Evolutionary conservation across 2,888 invertebrate genomes (phyloP), one percentile per base, ranked within the genome.

Genomic region (Torymus texanus): DNA sequence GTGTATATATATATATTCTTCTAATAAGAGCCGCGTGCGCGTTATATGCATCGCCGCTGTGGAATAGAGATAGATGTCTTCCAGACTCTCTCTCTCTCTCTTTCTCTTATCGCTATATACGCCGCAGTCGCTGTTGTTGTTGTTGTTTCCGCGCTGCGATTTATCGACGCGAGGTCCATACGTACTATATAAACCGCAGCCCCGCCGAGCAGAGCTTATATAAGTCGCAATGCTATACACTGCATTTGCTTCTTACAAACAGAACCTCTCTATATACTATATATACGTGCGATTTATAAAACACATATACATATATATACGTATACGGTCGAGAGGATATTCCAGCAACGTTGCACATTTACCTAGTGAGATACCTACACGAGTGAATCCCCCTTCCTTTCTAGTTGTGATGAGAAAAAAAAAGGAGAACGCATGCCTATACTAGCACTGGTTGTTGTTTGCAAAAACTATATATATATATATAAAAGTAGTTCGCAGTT

Each of bases 11-110:
- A 21, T 21, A 41, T 41, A 41, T 8, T 1, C 10, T 24, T 73
- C 63, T 73, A 56, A 73, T 73, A 56, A 63, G 58, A 55, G 24
- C 24, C 63, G 8, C 41, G 41, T 8, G 21, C 2, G 21, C 21
- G 16, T 76, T 63, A 29, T 55, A 11, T 41, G 11, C 14, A 41
- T 29, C 41, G 41, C 41, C 41, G 16, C n/a, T 62, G 21, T 62
- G 56, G 24, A 79, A 79, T 79, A 82, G 81, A 82, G 81, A 83
- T 80, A 78, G 80, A 80, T 73, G 75, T 73, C 41, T 75, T 75
- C 56, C 59, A 56, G 58, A 53, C 41, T n/a, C 51, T 41, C 16
- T 62, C 21, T 21, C 21, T 21, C 21, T 21, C 21, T 21, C n/a
- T n/a, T n/a, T 14, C 51, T 41, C 16, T 62, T 67, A 67, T 12